A percentile compares a stretch with the other conserved stretches of the same genome.
phyloP scores from a whole-genome alignment of 92 coral and sea anemone genomes.

The Micromussa lordhowensis region DNA sequence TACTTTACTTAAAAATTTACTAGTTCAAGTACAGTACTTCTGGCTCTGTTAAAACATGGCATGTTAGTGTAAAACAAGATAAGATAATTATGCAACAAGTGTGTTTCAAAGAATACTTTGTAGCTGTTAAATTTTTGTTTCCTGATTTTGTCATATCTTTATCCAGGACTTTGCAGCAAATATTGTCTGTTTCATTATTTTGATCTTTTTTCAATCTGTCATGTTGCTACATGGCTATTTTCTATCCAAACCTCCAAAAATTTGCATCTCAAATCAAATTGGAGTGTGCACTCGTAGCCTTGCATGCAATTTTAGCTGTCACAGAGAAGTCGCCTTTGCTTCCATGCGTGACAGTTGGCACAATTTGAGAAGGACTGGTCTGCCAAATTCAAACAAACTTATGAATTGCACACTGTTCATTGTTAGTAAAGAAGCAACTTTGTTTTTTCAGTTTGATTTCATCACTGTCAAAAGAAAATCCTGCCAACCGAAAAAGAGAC shows the following conservation, averaged over 20 bases:
- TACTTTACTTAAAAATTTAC: not conserved
- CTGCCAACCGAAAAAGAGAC: not conserved
- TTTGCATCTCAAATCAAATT: no score
- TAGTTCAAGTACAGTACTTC: not conserved
- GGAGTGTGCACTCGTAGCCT: not conserved
- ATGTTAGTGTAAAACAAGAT: not conserved
- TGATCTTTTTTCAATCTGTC: no score
- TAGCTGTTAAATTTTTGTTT: not conserved
- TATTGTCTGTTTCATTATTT: not conserved
- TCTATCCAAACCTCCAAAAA: not conserved
- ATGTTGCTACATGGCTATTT: not conserved
- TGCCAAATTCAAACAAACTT: no score
- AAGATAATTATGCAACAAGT: not conserved
- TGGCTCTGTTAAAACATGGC: not conserved
- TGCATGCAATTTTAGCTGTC: not conserved
- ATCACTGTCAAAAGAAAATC: not conserved
- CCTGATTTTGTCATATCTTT: not conserved
- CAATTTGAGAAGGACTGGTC: not conserved
- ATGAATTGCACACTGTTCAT: no score
- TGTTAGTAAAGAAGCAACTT: not conserved
- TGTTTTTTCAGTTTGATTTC: no score
- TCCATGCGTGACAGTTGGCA: no score
- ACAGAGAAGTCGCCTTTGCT: not conserved
- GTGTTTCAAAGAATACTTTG: not conserved
- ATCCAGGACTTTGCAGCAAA: not conserved